Evolutionary conservation across 2,113 vertebrate genomes (phyloP), one percentile per base, ranked within the genome.

Genomic region (Thalassoma bifasciatum): DNA sequence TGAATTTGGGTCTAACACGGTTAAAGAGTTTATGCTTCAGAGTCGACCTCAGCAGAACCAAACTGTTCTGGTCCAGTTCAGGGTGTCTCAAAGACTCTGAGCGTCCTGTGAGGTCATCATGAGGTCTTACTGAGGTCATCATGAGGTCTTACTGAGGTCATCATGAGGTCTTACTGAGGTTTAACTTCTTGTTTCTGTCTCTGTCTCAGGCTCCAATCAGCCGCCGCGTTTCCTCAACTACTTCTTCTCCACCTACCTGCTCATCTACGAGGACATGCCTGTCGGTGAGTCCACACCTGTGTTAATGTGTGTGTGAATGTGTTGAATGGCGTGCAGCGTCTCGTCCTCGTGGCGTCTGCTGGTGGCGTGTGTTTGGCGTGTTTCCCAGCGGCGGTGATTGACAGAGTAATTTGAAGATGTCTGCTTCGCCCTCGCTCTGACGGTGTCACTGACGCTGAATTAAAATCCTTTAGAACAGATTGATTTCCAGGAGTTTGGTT

Each of bases 201-300:
- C 49, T 10, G 7, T 73, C 73, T 49, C 83, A 92, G 94, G 95
- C 46, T 92, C 83, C 88, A 99, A 99, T 87, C 94, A 96, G 66
- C 95, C 98, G 46, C 98, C 98, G 0, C 96, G 95, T 76, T 99
- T 99, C 90, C 90, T 89, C 77, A 99, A 99, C 91, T 98, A 98
- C 91, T 99, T 97, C 93, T 99, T 99, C 24, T 94, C 96, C 58
- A 96, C 96, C 0, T 99, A 97, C 84, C 94, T 99, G 86, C 95
- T 99, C 83, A 98, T 99, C 92, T 98, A 98, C 0, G 98, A 99
- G 93, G 96, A 99, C 80, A 95, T 93, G 0, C 94, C 96, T 0
- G 95, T 99, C 58, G 97, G 98, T 99, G 86, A 97, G 98, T 91
- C 21, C 53, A 37, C 34, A 62, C 13, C 26, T 77, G 49, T 16